A percentile compares a stretch with the other conserved stretches of the same genome.
These are phyloP conservation scores for Lasiurus cinereus DNA, from an alignment of 2,113 vertebrate genomes.

Conservation along the genomic window DNA sequence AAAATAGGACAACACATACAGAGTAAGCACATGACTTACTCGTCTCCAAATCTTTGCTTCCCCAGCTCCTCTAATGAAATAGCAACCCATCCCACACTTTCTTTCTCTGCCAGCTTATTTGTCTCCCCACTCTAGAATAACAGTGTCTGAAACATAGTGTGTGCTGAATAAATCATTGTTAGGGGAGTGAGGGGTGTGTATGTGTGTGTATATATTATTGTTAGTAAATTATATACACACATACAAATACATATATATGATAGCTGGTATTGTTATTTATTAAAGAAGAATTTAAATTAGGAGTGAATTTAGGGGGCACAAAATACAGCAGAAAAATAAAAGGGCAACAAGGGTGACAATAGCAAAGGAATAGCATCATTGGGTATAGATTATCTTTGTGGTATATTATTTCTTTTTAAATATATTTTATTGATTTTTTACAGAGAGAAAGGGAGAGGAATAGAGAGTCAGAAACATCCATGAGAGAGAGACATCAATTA, in stretches of 20 bases:
- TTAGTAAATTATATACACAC: too few relatives aligned
- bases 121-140: not conserved
- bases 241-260: not conserved
- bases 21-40: not conserved
- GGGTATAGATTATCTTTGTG: not conserved
- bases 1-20: not conserved
- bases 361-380: not conserved
- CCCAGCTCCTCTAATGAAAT: not conserved
- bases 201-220: not conserved
- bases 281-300: constrained; percentile 24
- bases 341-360: not conserved
- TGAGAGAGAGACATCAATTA: too few relatives aligned
- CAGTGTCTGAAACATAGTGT: not conserved
- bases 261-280: not conserved
- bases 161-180: not conserved
- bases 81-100: not conserved
- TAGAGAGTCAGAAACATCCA: too few relatives aligned
- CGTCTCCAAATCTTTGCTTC: not conserved
- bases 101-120: not conserved
- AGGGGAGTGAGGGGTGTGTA: not conserved
- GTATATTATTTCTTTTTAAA: not conserved
- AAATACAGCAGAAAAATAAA: not conserved
- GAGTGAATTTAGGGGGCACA: not conserved
- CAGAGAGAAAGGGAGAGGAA: too few relatives aligned
- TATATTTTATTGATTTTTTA: too few relatives aligned